Evolutionary conservation across 2,797 vertebrate genomes (phyloP).

Genomic region (Cephalopachus bancanus): DNA sequence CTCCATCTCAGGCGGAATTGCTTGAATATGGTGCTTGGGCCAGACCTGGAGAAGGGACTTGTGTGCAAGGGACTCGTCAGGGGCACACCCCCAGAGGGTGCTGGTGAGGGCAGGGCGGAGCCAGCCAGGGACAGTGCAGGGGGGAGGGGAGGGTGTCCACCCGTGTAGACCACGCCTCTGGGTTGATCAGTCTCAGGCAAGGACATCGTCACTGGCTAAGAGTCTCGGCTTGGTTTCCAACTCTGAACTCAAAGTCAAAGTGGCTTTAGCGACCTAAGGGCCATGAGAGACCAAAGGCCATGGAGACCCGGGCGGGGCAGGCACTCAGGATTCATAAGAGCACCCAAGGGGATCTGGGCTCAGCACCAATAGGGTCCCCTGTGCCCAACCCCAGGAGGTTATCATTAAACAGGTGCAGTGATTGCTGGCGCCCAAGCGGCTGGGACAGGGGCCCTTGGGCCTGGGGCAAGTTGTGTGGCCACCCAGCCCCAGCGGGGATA

Average conservation of each 20-base stretch:
- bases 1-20: accelerated
- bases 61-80: too few relatives aligned
- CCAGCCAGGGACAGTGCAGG: not conserved
- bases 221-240: not conserved
- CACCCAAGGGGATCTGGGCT: not conserved
- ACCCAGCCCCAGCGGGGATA: not conserved
- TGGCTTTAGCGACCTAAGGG: not conserved
- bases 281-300: not conserved
- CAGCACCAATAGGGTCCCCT: not conserved
- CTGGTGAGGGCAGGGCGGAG: accelerated
- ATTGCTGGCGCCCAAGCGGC: not conserved
- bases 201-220: not conserved
- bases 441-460: not conserved
- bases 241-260: not conserved
- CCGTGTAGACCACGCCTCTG: accelerated
- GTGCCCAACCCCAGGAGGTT: not conserved
- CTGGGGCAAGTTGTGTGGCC: not conserved
- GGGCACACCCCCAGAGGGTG: not conserved
- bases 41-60: too few relatives aligned
- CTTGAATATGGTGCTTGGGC: not conserved
- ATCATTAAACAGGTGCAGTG: too few relatives aligned
- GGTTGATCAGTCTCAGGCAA: not conserved
- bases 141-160: not conserved
- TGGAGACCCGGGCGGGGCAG: not conserved
- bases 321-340: not conserved